phyloP scores from a whole-genome alignment of 2,113 vertebrate species.

The Chaetura pelagica region DNA sequence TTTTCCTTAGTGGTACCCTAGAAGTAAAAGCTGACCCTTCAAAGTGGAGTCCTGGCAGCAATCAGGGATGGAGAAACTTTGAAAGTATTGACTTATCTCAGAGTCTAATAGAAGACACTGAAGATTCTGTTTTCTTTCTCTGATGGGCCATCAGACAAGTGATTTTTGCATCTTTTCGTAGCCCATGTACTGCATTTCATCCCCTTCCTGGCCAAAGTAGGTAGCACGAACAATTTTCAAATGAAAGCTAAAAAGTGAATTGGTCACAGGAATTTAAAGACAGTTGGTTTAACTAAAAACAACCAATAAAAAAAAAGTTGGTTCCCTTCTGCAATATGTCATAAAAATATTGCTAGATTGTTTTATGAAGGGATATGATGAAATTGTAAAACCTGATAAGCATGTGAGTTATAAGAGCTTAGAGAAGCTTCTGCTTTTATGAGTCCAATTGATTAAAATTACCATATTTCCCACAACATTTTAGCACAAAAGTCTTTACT shows the following conservation, averaged over 20 bases:
- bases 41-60: not conserved
- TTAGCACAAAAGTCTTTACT: not conserved
- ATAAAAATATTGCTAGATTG: not conserved
- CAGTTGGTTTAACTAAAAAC: not conserved
- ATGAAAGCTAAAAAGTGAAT: not conserved
- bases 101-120: not conserved
- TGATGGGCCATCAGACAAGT: not conserved
- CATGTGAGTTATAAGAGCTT: not conserved
- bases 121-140: not conserved
- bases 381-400: not conserved
- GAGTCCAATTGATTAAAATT: not conserved
- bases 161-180: not conserved
- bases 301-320: not conserved
- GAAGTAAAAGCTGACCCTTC: not conserved
- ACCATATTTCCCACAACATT: not conserved
- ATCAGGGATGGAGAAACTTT: not conserved
- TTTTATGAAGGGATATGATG: not conserved
- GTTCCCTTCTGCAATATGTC: not conserved
- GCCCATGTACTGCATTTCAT: not conserved
- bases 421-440: not conserved
- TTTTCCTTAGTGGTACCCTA: not conserved
- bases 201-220: not conserved
- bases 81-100: not conserved
- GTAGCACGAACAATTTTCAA: not conserved
- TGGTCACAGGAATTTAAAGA: not conserved